Percentiles rank a stretch among this genome's conserved stretches.
Evolutionary conservation across 2,888 invertebrate genomes (phyloP).

Genomic region (Lepidocyrtinus sp.): DNA sequence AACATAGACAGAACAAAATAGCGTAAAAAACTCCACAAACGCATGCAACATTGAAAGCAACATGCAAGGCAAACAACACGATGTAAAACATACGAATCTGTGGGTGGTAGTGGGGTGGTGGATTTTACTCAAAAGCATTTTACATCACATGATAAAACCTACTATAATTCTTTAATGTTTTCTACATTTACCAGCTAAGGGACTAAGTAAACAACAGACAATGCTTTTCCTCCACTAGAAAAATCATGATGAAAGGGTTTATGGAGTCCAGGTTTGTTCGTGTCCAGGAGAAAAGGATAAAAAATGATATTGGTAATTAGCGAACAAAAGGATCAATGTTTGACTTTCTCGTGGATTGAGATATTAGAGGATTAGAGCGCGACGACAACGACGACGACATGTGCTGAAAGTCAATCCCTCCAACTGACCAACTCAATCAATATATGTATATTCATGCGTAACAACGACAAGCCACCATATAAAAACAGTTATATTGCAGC

Average conservation of each 20-base stretch:
- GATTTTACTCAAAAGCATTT: constrained; percentile 1
- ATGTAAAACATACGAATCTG: neutral
- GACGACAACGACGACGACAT: constrained; percentile 28
- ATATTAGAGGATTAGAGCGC: no score
- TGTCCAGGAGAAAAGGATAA: no score
- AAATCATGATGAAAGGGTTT: no score
- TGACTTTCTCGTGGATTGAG: no score
- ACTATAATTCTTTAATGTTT: neutral
- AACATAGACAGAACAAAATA: constrained; percentile 8
- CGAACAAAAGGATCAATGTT: no score
- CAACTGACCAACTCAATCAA: no score
- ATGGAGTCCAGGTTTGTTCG: no score
- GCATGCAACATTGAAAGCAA: constrained; percentile 70
- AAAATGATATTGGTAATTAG: no score
- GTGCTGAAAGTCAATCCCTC: constrained; percentile 19
- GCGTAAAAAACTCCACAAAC: constrained; percentile 21
- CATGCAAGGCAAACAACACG: constrained; percentile 66
- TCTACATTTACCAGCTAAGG: neutral
- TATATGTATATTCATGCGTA: constrained; percentile 10
- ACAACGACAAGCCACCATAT: constrained; percentile 18
- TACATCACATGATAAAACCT: neutral
- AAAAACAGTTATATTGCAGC: neutral
- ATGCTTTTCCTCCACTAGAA: no score
- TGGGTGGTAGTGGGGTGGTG: neutral
- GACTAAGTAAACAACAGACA: no score